A percentile compares a stretch with the other conserved stretches of the same genome.
Conservation (phyloP, 2,113 vertebrate genomes). For the Lophotis ruficrista region DNA sequence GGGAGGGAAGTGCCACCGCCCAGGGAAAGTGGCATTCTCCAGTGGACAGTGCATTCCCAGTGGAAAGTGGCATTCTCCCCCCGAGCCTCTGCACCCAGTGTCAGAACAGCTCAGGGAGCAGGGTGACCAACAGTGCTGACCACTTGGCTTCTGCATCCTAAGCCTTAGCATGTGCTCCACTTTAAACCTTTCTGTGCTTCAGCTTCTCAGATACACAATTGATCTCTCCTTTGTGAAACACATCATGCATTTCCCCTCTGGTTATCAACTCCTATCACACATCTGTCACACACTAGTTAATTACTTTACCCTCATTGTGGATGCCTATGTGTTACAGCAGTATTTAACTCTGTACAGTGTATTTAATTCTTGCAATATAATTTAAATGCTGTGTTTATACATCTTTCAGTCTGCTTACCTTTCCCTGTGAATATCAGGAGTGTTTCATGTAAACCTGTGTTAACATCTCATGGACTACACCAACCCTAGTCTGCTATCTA, state of each 20-base stretch:
- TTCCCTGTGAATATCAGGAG: not conserved
- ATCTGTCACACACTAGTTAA: not conserved
- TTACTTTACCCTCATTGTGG: not conserved
- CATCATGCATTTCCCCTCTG: not conserved
- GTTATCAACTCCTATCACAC: not conserved
- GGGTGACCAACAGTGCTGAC: not conserved
- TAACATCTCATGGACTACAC: not conserved
- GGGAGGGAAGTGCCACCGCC: accelerated
- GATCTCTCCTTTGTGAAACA: not conserved
- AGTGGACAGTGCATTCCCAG: too few relatives aligned
- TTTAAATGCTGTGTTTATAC: not conserved
- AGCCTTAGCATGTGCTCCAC: not conserved
- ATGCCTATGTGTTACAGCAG: not conserved
- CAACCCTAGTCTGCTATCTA: not conserved
- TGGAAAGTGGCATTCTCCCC: not conserved
- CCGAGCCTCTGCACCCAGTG: accelerated
- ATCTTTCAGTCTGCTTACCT: not conserved
- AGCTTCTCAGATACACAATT: not conserved
- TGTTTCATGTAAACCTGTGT: not conserved
- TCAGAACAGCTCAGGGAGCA: not conserved
- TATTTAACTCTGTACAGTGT: not conserved
- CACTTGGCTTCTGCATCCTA: not conserved
- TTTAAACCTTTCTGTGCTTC: not conserved
- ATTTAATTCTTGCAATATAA: not conserved
- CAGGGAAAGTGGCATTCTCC: not conserved